These are phyloP conservation scores for Idaea biselata DNA, from an alignment of 2,888 invertebrate genomes.

Conservation along the genomic window DNA sequence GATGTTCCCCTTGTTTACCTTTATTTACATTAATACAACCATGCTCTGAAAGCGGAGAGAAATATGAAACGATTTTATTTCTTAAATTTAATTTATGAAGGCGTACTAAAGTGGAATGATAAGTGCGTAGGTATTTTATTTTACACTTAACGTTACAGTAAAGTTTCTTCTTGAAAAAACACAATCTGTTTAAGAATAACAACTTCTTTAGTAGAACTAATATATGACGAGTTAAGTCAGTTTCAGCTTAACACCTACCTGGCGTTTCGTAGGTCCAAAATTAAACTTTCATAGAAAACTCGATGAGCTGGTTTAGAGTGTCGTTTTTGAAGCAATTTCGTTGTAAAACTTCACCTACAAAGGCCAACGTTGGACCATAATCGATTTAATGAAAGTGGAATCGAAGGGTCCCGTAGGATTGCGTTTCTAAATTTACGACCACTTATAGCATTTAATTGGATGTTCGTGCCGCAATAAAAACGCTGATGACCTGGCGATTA, in stretches of 20 bases:
- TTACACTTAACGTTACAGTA: background rate
- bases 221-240: background rate
- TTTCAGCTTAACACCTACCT: background rate
- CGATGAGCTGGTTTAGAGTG: background rate
- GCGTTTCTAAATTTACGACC: conserved; percentile 71
- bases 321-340: conserved; percentile 41
- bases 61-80: conserved; percentile 1
- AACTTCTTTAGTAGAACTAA: background rate
- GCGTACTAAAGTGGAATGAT: background rate
- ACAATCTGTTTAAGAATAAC: background rate
- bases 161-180: background rate
- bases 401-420: conserved; percentile 65
- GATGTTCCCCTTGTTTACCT: conserved; percentile 39
- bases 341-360: conserved; percentile 66
- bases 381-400: conserved; percentile 74
- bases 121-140: background rate
- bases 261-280: background rate
- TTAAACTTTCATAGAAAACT: background rate
- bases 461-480: conserved; percentile 71
- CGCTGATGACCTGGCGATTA: conserved; percentile 66
- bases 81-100: background rate
- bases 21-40: conserved; percentile 36
- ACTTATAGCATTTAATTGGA: conserved; percentile 71
- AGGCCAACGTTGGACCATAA: conserved; percentile 58
- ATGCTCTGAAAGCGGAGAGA: conserved; percentile 30